Conservation (phyloP, 2,113 vertebrate species). For the Rattus rattus region DNA sequence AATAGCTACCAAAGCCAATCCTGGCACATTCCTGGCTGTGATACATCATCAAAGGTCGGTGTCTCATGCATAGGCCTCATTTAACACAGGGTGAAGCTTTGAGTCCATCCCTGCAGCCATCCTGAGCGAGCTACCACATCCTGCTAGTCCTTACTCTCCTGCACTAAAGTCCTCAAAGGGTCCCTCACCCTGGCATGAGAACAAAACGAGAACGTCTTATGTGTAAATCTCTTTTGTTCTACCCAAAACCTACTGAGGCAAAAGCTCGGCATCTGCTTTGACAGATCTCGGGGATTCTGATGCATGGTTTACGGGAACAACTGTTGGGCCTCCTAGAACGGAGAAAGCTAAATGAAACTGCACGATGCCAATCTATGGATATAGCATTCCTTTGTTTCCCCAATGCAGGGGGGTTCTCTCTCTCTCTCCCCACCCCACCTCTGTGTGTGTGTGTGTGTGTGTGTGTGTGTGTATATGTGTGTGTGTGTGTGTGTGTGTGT, state of each 20-base stretch:
- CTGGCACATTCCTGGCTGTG: constrained; percentile 10
- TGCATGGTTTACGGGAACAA: not conserved
- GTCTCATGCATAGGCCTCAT: not conserved
- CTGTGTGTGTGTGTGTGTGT: not conserved
- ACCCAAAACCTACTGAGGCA: not conserved
- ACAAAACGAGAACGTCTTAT: not conserved
- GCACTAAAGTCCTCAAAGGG: not conserved
- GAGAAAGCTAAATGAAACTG: not conserved
- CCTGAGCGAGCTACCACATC: constrained; percentile 30
- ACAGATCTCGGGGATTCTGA: constrained; percentile 14
- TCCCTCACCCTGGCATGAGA: not conserved
- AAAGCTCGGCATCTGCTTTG: not conserved
- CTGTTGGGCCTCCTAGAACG: not conserved
- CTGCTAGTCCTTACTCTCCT: not conserved
- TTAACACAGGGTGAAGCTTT: not conserved
- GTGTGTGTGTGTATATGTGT: not conserved
- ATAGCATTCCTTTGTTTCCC: not conserved
- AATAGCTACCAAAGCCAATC: constrained; percentile 18
- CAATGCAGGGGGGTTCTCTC: not conserved
- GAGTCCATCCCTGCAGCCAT: not conserved
- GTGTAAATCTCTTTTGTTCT: not conserved
- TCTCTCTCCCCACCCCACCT: not conserved
- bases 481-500: no score
- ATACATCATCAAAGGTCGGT: constrained; percentile 33
- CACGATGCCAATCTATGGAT: not conserved